A percentile compares a stretch with the other conserved stretches of the same genome.
Conservation (phyloP, 2,113 vertebrate species). For the Ailuropoda melanoleuca region DNA sequence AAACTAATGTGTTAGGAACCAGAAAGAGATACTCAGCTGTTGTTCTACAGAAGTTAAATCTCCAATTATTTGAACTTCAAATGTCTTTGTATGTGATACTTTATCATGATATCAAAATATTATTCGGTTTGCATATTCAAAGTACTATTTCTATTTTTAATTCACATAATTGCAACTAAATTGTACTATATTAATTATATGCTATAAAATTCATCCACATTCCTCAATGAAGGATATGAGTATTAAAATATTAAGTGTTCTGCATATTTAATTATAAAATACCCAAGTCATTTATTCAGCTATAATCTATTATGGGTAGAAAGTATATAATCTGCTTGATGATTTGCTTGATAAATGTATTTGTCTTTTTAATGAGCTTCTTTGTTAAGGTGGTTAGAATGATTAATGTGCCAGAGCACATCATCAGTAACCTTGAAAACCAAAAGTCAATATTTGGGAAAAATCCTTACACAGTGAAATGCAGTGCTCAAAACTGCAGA, state of each 20-base stretch:
- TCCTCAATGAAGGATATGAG: conserved; percentile 45
- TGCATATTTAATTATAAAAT: conserved; percentile 72
- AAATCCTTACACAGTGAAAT: conserved; percentile 69
- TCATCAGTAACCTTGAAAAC: conserved; percentile 83
- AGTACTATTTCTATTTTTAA: conserved; percentile 45
- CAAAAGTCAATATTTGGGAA: conserved; percentile 83
- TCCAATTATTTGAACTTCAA: neutral
- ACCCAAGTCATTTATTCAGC: conserved; percentile 70
- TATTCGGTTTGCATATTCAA: neutral
- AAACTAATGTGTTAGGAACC: neutral
- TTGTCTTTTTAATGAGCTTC: conserved; percentile 83
- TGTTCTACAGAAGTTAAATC: neutral
- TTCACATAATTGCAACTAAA: conserved; percentile 14
- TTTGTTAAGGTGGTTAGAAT: conserved; percentile 76
- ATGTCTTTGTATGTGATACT: neutral
- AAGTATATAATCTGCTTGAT: conserved; percentile 79
- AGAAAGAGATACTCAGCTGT: neutral
- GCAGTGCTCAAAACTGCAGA: conserved; percentile 73
- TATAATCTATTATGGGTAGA: conserved; percentile 67
- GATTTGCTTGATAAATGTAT: conserved; percentile 82
- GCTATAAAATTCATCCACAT: neutral
- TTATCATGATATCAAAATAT: neutral
- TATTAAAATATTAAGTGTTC: conserved; percentile 54
- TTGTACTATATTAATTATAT: conserved; percentile 25
- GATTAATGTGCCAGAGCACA: conserved; percentile 72